These are phyloP conservation scores for Scaptodrosophila lebanonensis DNA, from an alignment of 1,140 invertebrate genomes.

Conservation along the genomic window DNA sequence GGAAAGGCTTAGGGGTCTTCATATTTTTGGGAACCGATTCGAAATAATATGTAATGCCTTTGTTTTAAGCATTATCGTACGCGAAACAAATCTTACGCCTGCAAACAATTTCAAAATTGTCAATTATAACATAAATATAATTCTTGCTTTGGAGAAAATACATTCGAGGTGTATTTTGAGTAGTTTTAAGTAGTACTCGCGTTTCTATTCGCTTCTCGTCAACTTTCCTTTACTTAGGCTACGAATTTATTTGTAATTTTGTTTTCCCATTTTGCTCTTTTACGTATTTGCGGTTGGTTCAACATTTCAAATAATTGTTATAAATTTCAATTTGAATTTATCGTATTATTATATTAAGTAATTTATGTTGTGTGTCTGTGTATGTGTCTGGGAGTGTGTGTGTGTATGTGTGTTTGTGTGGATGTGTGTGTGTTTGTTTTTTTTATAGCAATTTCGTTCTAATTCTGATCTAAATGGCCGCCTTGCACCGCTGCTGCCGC, in stretches of 20 bases:
- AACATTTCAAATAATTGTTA: conserved; percentile 62
- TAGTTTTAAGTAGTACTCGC: conserved; percentile 45
- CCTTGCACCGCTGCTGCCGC: conserved; percentile 82
- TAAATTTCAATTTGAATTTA: conserved; percentile 38
- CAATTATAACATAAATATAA: conserved; percentile 6
- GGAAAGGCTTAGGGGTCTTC: conserved; percentile 4
- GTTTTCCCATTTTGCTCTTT: conserved; percentile 31
- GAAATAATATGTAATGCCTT: conserved; percentile 20
- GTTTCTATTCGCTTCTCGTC: conserved; percentile 34
- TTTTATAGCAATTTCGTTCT: conserved; percentile 38
- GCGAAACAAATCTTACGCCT: conserved; percentile 48
- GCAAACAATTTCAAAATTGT: conserved; percentile 40
- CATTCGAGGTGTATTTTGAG: conserved; percentile 13
- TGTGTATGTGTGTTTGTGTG: conserved; percentile 34
- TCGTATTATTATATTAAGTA: conserved; percentile 40
- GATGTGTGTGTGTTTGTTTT: conserved; percentile 31
- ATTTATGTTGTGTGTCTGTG: conserved; percentile 40
- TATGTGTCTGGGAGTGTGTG: conserved; percentile 30
- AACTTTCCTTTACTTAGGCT: conserved; percentile 56
- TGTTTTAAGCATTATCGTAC: conserved; percentile 44
- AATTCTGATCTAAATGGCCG: conserved; percentile 76
- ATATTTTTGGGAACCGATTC: conserved; percentile 23
- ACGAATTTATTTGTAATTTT: conserved; percentile 65
- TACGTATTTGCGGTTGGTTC: conserved; percentile 68
- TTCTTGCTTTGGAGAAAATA: conserved; percentile 21